phyloP scores from a whole-genome alignment of 1,140 invertebrate genomes.

The Sinella curviseta region DNA sequence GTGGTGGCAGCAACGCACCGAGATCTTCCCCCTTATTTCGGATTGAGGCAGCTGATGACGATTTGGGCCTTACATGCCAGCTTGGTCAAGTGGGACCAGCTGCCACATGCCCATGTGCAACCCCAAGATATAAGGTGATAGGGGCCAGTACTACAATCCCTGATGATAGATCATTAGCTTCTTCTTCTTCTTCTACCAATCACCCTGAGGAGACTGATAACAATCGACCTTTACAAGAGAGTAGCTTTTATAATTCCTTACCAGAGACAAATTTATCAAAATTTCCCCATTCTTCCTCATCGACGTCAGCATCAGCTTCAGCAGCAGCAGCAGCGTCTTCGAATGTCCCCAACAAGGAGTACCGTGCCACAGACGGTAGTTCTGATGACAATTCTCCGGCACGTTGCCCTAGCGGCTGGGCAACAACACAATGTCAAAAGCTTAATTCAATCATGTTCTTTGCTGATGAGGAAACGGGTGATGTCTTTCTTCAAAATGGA shows the following conservation, averaged over 20 bases:
- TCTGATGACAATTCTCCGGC: neutral
- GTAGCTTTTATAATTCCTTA: constrained; percentile 22
- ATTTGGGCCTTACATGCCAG: constrained; percentile 52
- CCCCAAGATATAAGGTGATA: constrained; percentile 47
- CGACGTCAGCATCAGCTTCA: neutral
- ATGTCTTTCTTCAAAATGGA: constrained; percentile 48
- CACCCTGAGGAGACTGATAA: constrained; percentile 26
- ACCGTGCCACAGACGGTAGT: neutral
- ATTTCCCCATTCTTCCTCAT: neutral
- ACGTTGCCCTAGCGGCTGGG: neutral
- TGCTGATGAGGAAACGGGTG: constrained; percentile 49
- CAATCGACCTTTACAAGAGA: constrained; percentile 22
- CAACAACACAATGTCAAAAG: neutral
- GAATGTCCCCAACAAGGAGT: neutral
- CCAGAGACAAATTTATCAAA: constrained; percentile 16
- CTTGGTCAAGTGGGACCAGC: constrained; percentile 50
- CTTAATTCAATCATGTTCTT: constrained; percentile 37
- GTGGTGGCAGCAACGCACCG: neutral
- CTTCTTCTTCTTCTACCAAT: neutral
- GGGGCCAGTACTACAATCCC: constrained; percentile 30
- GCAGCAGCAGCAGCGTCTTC: too few relatives aligned
- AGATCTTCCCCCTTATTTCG: constrained; percentile 45
- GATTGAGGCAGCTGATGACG: constrained; percentile 50
- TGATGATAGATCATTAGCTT: constrained; percentile 15
- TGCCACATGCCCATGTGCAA: constrained; percentile 51